Base-by-base conservation (phyloP, 2,797 vertebrate species). In the Pelodytes ibericus region DNA sequence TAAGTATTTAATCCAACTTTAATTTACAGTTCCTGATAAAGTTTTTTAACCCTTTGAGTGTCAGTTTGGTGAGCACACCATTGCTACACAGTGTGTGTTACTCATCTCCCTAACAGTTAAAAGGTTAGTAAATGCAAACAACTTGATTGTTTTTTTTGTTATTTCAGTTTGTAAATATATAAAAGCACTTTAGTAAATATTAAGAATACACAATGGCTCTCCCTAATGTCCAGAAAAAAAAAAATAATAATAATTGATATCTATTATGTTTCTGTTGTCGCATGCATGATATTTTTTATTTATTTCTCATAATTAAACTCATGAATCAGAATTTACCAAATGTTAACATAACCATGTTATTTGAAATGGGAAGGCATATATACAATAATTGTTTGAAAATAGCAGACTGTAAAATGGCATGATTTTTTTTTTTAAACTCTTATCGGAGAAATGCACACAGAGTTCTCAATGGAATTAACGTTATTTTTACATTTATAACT, bases 401-500 rank as follows among this genome's bases (percentile, higher is more conserved):
- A 60, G 31, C 22, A 36, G 58, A 51, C 6, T 75, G 53, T 75
- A 51, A 69, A 44, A 39, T 64, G 58, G 59, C 59, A 62, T 36
- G 59, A 62, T 64, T 61, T 39, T 29, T 51, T 68, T 71, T 70
- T 39, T 27, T 56, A 75, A n/a, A n/a, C n/a, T n/a, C n/a, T 68
- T 57, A 33, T 44, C 27, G 41, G 16, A 58, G 3, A 66, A 57
- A 58, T 33, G 30, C 63, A 63, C 41, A 24, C 33, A 33, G 30
- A 61, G 33, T 49, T 67, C 53, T 56, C 59, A 36, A 74, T 59
- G 51, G 58, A 49, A 75, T 60, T 51, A 8, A 53, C 20, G 41
- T 68, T 57, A 58, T 72, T 85, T 90, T 87, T 82, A 76, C 82
- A 80, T 70, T 64, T 84, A 83, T 72, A 80, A 84, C 26, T 59